These are phyloP conservation scores for Sebastes iracundus DNA, from an alignment of 2,797 vertebrate genomes.

Conservation along the genomic window DNA sequence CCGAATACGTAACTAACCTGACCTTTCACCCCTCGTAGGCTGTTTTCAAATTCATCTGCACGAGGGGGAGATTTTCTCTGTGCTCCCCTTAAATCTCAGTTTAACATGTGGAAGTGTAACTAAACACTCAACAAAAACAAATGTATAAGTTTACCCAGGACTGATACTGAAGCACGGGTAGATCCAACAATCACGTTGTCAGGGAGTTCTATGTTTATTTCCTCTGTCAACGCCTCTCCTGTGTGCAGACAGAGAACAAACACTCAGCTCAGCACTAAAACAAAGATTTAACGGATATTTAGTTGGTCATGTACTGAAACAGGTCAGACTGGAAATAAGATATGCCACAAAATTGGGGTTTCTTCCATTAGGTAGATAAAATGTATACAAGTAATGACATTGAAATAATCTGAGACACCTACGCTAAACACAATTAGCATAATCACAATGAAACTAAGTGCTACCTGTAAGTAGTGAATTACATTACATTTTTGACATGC, in stretches of 20 bases:
- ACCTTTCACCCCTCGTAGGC: neutral
- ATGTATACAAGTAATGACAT: neutral
- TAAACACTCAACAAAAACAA: neutral
- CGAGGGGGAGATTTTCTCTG: neutral
- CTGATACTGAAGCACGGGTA: constrained; percentile 72
- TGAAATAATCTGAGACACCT: neutral
- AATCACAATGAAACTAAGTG: neutral
- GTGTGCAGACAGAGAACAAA: constrained; percentile 24
- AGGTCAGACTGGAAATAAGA: neutral
- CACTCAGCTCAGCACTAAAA: neutral
- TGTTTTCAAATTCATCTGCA: neutral
- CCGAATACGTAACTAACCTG: neutral
- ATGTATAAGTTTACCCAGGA: constrained; percentile 76
- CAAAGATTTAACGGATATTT: neutral
- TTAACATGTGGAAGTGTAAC: neutral
- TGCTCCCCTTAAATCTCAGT: neutral
- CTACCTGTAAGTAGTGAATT: neutral
- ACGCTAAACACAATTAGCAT: neutral
- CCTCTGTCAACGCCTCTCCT: constrained; percentile 59
- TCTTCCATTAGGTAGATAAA: neutral
- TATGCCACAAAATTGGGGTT: neutral
- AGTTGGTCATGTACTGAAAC: neutral
- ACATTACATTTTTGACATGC: neutral
- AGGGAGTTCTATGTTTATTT: constrained; percentile 71
- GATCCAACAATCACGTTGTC: constrained; percentile 78